phyloP scores from a whole-genome alignment of 2,797 vertebrate species.

The Poecilia gillii region DNA sequence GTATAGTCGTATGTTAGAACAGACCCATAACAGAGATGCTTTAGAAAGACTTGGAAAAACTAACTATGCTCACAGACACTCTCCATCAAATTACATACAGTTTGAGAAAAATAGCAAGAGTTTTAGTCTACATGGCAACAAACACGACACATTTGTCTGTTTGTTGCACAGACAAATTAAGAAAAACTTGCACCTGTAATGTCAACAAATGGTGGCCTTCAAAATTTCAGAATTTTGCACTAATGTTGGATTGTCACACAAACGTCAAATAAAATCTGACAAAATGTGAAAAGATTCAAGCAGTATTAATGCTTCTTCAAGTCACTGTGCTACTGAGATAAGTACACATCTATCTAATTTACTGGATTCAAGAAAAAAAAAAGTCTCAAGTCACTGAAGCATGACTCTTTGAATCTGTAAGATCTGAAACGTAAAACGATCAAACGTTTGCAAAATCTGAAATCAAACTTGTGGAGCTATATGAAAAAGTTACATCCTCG shows the following conservation, averaged over 20 bases:
- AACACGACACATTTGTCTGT: no score
- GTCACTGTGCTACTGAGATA: conserved; percentile 21
- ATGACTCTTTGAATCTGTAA: conserved; percentile 13
- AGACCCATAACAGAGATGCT: neutral
- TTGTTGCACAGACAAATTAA: neutral
- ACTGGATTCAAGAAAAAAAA: conserved; percentile 4
- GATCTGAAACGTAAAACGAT: neutral
- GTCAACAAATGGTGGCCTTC: neutral
- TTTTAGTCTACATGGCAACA: neutral
- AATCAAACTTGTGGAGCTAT: conserved; percentile 19
- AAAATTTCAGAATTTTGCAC: neutral
- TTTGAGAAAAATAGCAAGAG: neutral
- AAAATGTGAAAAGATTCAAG: neutral
- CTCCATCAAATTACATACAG: neutral
- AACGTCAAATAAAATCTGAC: neutral
- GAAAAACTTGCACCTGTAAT: neutral
- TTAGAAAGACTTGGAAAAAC: neutral
- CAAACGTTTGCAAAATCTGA: conserved; percentile 7
- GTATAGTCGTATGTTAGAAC: neutral
- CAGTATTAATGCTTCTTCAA: neutral
- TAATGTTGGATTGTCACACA: neutral
- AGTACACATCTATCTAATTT: conserved; percentile 34
- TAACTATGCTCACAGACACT: neutral
- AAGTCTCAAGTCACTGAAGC: neutral
- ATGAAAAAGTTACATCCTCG: conserved; percentile 50